These are phyloP conservation scores for Hermetia illucens DNA, from an alignment of 1,140 invertebrate genomes.

Conservation along the genomic window DNA sequence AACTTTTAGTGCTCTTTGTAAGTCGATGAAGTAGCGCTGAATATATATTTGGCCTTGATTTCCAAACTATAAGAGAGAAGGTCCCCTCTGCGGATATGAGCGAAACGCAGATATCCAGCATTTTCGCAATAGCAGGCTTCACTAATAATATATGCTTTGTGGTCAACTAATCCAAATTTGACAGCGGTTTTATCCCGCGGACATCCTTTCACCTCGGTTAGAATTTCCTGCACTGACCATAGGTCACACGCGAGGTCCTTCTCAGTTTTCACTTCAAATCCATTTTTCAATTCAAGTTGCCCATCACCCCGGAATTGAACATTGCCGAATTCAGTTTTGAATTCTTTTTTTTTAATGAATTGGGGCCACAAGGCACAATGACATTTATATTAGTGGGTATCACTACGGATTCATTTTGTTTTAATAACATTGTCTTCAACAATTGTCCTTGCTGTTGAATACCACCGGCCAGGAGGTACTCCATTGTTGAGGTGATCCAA, in stretches of 20 bases:
- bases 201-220: slow-evolving; percentile 5
- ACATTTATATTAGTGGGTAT: too few species aligned
- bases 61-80: not conserved
- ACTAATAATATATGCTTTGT: slow-evolving; percentile 4
- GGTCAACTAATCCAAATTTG: slow-evolving; percentile 5
- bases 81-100: slow-evolving; percentile 6
- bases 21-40: slow-evolving; percentile 3
- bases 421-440: too few species aligned
- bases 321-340: not conserved
- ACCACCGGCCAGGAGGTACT: too few species aligned
- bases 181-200: not conserved
- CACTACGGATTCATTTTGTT: too few species aligned
- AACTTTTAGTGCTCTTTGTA: slow-evolving; percentile 5
- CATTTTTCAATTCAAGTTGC: slow-evolving; percentile 1
- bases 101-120: slow-evolving; percentile 3
- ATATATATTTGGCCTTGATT: not conserved
- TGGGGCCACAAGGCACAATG: slow-evolving; percentile 11
- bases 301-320: not conserved
- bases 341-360: slow-evolving; percentile 5
- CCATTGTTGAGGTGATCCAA: too few species aligned
- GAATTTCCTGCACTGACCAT: slow-evolving; percentile 6
- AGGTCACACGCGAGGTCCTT: slow-evolving; percentile 6
- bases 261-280: not conserved
- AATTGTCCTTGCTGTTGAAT: too few species aligned
- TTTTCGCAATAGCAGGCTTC: slow-evolving; percentile 6